Evolutionary conservation across 2,797 vertebrate species (phyloP).

Genomic region (Pangasius macronema): DNA sequence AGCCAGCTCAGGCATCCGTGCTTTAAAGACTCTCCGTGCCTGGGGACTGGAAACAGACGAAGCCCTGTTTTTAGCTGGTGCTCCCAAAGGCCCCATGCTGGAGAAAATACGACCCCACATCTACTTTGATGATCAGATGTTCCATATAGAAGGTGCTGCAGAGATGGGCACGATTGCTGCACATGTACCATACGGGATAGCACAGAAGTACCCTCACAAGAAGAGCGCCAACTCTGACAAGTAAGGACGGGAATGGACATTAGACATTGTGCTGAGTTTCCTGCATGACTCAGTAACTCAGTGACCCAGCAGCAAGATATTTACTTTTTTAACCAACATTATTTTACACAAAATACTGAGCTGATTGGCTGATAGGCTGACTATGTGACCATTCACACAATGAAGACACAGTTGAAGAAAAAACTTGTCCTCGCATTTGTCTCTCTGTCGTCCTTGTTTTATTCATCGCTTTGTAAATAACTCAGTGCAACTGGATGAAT

Average conservation of each 20-base stretch:
- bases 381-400: neutral
- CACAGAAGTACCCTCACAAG: constrained; percentile 76
- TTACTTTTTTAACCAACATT: neutral
- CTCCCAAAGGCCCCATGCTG: constrained; percentile 92
- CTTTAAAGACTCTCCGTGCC: constrained; percentile 92
- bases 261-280: neutral
- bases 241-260: constrained; percentile 49
- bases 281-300: neutral
- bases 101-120: constrained; percentile 96
- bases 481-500: neutral
- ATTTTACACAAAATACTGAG: neutral
- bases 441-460: neutral
- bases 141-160: constrained; percentile 91
- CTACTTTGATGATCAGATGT: constrained; percentile 99
- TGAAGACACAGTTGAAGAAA: neutral
- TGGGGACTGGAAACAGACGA: constrained; percentile 97
- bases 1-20: constrained; percentile 93
- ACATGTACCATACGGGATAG: constrained; percentile 93
- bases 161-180: constrained; percentile 91
- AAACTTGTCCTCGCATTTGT: neutral
- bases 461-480: constrained; percentile 4
- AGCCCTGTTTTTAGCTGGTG: constrained; percentile 92
- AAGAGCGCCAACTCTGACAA: constrained; percentile 61
- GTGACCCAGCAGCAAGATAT: neutral
- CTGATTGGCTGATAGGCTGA: neutral